phyloP scores from a whole-genome alignment of 2,113 vertebrate genomes.

The Xerus inauris region DNA sequence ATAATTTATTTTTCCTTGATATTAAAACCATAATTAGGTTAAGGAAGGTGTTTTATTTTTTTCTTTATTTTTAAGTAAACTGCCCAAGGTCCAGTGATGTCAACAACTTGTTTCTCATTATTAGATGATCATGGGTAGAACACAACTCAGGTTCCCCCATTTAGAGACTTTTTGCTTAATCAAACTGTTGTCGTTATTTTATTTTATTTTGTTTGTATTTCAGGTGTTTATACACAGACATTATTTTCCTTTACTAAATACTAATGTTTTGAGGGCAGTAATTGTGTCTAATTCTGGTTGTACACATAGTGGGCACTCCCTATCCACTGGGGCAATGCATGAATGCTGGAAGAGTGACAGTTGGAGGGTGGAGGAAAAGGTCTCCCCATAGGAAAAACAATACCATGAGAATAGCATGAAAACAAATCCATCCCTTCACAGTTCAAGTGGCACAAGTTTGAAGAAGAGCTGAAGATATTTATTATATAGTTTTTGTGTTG shows the following conservation, averaged over 20 bases:
- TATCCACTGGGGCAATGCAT: background rate
- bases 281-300: background rate
- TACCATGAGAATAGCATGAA: background rate
- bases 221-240: too few relatives aligned
- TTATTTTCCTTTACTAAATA: background rate
- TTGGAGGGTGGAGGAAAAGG: background rate
- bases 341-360: background rate
- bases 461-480: background rate
- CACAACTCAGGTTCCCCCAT: background rate
- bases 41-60: background rate
- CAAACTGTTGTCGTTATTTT: too few relatives aligned
- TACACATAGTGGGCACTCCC: too few relatives aligned
- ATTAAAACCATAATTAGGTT: background rate
- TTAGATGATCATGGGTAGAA: background rate
- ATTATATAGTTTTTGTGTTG: background rate
- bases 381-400: accelerated
- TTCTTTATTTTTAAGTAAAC: background rate
- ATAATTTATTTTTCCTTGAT: background rate
- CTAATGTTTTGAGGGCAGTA: background rate
- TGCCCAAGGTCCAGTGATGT: background rate
- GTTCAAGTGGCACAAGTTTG: background rate
- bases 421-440: background rate
- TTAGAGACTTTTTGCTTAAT: background rate
- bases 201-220: background rate
- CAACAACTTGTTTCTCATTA: background rate